phyloP scores from a whole-genome alignment of 1,140 invertebrate species.

The Hyposmocoma kahamanoa region DNA sequence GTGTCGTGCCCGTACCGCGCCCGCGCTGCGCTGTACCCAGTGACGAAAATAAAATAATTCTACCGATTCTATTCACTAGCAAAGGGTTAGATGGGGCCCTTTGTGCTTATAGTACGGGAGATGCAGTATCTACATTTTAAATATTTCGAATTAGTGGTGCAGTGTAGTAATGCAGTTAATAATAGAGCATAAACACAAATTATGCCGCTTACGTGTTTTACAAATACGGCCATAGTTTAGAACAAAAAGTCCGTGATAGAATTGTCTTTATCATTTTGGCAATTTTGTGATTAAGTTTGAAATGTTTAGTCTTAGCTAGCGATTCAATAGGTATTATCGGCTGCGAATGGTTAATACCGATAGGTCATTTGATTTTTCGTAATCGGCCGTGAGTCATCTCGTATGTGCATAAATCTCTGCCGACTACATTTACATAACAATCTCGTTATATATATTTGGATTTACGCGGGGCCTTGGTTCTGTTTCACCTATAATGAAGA shows the following conservation, averaged over 20 bases:
- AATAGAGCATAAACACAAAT: not conserved
- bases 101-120: not conserved
- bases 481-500: too few relatives aligned
- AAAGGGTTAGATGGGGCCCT: slow-evolving; percentile 11
- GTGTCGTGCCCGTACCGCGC: slow-evolving; percentile 13
- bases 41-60: slow-evolving; percentile 29
- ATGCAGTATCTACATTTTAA: not conserved
- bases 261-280: too few relatives aligned
- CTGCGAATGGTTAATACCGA: too few relatives aligned
- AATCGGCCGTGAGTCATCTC: too few relatives aligned
- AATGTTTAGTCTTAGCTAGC: too few relatives aligned
- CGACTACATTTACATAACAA: too few relatives aligned
- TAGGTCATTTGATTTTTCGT: too few relatives aligned
- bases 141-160: not conserved
- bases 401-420: too few relatives aligned
- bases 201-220: not conserved
- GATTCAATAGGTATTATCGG: too few relatives aligned
- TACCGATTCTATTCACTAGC: slow-evolving; percentile 17
- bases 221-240: not conserved
- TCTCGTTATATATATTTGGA: too few relatives aligned
- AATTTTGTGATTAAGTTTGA: too few relatives aligned
- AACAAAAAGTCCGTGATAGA: not conserved
- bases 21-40: slow-evolving; percentile 1
- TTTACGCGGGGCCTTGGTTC: too few relatives aligned
- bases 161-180: not conserved